Evolutionary conservation across 2,888 invertebrate genomes (phyloP).

Genomic region (Habrosyne pyritoides): DNA sequence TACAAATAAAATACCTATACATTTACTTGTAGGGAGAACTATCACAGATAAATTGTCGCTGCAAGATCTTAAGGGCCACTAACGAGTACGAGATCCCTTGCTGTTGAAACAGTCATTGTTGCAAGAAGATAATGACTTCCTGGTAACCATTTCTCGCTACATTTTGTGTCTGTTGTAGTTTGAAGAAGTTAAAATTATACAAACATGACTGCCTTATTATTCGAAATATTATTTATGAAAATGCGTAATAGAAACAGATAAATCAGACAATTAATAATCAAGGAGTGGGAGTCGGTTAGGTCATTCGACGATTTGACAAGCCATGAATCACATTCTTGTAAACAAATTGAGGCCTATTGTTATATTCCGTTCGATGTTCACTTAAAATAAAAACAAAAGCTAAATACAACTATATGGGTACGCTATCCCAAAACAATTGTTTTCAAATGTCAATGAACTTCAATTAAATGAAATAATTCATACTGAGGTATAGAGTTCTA

Average conservation of each 20-base stretch:
- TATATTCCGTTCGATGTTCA: neutral
- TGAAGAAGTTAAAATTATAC: conserved; percentile 10
- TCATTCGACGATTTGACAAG: conserved; percentile 50
- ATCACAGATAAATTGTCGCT: conserved; percentile 18
- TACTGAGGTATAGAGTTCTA: conserved; percentile 35
- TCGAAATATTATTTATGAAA: conserved; percentile 7
- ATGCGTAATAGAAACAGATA: neutral
- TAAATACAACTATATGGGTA: neutral
- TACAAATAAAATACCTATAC: neutral
- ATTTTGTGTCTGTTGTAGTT: conserved; percentile 23
- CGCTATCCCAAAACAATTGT: neutral
- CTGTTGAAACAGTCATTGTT: conserved; percentile 44
- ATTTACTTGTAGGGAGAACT: neutral
- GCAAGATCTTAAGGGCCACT: conserved; percentile 33
- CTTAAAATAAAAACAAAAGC: neutral
- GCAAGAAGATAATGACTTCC: conserved; percentile 48
- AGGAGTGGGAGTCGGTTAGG: conserved; percentile 67
- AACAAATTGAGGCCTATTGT: conserved; percentile 1
- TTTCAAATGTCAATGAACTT: conserved; percentile 40
- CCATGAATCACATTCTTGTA: conserved; percentile 32
- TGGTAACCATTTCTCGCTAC: conserved; percentile 38
- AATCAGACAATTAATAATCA: conserved; percentile 20
- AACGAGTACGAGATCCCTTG: conserved; percentile 28
- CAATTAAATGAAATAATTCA: conserved; percentile 45
- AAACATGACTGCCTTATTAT: conserved; percentile 11